Evolutionary conservation across 2,797 vertebrate genomes (phyloP).

Genomic region (Squalus acanthias): DNA sequence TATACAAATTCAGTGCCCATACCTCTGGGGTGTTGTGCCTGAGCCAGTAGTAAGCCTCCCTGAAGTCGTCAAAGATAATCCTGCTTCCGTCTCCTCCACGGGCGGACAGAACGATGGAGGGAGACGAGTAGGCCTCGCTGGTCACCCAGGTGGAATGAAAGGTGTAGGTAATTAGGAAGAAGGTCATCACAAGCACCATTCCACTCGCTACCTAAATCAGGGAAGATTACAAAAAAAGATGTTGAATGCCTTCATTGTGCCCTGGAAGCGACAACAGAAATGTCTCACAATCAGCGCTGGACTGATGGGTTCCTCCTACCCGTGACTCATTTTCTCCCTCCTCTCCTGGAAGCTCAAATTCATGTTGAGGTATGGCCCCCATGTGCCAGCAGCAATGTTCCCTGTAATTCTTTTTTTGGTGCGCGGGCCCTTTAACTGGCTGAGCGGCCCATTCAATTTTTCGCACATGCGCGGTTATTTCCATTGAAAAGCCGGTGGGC

Average conservation of each 20-base stretch:
- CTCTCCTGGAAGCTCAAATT: neutral
- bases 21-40: slow-evolving; percentile 97
- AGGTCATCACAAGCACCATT: slow-evolving; percentile 97
- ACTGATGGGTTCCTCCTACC: neutral
- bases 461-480: too few relatives aligned
- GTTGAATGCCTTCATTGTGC: neutral
- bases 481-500: too few relatives aligned
- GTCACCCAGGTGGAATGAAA: slow-evolving; percentile 99
- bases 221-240: neutral
- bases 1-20: slow-evolving; percentile 39
- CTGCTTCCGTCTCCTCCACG: slow-evolving; percentile 90
- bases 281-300: too few relatives aligned
- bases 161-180: slow-evolving; percentile 97
- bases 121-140: slow-evolving; percentile 95
- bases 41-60: slow-evolving; percentile 98
- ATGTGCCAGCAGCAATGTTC: too few relatives aligned
- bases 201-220: slow-evolving; percentile 86
- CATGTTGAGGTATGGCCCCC: neutral
- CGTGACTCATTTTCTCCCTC: neutral
- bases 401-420: too few relatives aligned
- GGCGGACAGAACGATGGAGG: slow-evolving; percentile 90
- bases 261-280: neutral
- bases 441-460: too few relatives aligned
- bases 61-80: slow-evolving; percentile 97
- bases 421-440: too few relatives aligned